A percentile compares a stretch with the other conserved stretches of the same genome.
phyloP scores from a whole-genome alignment of 2,888 invertebrate species.

The Pogonocherus hispidulus region DNA sequence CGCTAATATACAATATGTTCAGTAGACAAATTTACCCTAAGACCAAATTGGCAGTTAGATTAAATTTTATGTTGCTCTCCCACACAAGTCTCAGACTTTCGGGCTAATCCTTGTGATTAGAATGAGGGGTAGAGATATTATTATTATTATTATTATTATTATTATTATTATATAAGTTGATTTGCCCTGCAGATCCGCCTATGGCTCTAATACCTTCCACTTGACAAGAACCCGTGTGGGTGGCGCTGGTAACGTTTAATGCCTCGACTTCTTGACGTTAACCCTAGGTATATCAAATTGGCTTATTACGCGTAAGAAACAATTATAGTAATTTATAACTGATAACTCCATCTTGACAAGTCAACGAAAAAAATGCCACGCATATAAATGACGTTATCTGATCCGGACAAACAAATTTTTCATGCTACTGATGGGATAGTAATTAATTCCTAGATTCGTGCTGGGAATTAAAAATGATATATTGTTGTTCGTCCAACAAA shows the following conservation, averaged over 20 bases:
- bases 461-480: background rate
- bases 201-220: slow-evolving; percentile 3
- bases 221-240: slow-evolving; percentile 11
- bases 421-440: background rate
- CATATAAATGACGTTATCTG: slow-evolving; percentile 10
- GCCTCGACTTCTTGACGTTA: slow-evolving; percentile 7
- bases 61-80: too few relatives aligned
- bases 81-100: too few relatives aligned
- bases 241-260: slow-evolving; percentile 17
- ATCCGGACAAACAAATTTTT: background rate
- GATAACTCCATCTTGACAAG: slow-evolving; percentile 17
- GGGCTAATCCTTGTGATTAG: too few relatives aligned
- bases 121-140: too few relatives aligned
- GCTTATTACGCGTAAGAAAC: slow-evolving; percentile 23
- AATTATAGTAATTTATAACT: slow-evolving; percentile 23
- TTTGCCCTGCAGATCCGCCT: background rate
- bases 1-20: too few relatives aligned
- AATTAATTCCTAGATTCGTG: background rate
- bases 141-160: too few relatives aligned
- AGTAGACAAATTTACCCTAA: too few relatives aligned
- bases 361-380: slow-evolving; percentile 3
- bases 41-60: too few relatives aligned
- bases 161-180: background rate
- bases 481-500: background rate
- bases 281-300: slow-evolving; percentile 22